Evolutionary conservation across 64 coral and sea anemone genomes (phyloP), one percentile per base, ranked within the genome.

Genomic region (Orbicella faveolata): DNA sequence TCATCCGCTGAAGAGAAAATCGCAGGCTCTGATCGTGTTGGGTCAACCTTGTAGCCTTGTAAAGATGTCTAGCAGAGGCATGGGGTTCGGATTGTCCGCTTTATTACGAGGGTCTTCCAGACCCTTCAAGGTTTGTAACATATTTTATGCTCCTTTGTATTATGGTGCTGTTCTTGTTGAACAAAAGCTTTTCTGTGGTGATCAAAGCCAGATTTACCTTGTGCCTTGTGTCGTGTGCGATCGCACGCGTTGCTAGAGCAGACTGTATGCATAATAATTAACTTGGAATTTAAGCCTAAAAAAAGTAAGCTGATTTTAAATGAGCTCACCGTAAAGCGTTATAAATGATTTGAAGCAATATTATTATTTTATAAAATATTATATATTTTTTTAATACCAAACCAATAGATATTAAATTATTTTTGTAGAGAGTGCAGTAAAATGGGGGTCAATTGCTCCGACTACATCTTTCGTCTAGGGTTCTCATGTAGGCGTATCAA

Each of bases 61-160:
- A 15, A 16, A 72, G 6, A 73, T 21, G 39, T 23, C 75, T 36
- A 10, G 63, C 6, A 67, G 75, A 79, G 75, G 90, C 33, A 13
- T 86, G 0, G 63, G 81, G 61, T 67, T 79, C 39, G 83, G 90
- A 55, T 26, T 92, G 2, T 87, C 83, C 4, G 57, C 75, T 57
- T 87, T 92, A 9, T 15, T 92, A 21, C 83, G 65, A 78, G 74
- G 83, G 21, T 62, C 83, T 61, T 87, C 53, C 63, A 92, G 21
- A 81, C 30, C 33, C 33, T 87, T 52, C 36, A 79, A 92, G 90
- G 90, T 92, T 23, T 57, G 84, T 23, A 23, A 63, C 26, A 25
- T 33, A 72, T 85, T 72, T 72, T 33, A 33, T 85, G 21, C 12
- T 51, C 23, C 30, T 10, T 41, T n/a, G 3, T 68, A 9, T 25